Evolutionary conservation across 35 echinoderm and acorn worm species (phyloP).

Genomic region (Lytechinus pictus): DNA sequence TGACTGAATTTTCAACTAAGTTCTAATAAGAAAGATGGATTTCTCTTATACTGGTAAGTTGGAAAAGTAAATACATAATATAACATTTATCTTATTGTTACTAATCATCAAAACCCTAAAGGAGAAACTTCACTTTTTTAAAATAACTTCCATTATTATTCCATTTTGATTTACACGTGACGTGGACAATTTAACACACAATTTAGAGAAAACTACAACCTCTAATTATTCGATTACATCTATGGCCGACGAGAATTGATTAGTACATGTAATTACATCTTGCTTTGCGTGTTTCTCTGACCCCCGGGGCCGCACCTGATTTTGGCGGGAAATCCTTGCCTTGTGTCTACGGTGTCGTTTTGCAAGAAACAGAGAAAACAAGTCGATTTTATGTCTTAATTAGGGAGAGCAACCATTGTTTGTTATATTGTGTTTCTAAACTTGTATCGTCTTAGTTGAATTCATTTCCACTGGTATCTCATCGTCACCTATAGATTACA

Average conservation of each 20-base stretch:
- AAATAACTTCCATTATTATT: too few relatives aligned
- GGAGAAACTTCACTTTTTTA: too few relatives aligned
- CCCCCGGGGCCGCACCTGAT: slow-evolving; percentile 3
- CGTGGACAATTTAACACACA: not conserved
- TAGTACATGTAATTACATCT: not conserved
- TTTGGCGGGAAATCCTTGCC: slow-evolving; percentile 8
- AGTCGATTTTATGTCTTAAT: not conserved
- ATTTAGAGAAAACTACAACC: not conserved
- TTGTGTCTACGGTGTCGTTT: not conserved
- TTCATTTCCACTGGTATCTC: not conserved
- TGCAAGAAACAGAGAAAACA: not conserved
- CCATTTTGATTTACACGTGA: too few relatives aligned
- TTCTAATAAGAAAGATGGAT: too few relatives aligned
- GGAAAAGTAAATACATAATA: too few relatives aligned
- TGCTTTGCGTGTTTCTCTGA: not conserved
- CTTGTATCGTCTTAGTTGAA: not conserved
- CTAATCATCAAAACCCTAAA: too few relatives aligned
- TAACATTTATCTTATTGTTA: too few relatives aligned
- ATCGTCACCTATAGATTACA: not conserved
- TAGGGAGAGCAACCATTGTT: not conserved
- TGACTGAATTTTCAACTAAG: too few relatives aligned
- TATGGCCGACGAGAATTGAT: not conserved
- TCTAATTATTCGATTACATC: slow-evolving; percentile 7
- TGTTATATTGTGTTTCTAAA: not conserved
- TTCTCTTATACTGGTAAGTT: too few relatives aligned